These are phyloP conservation scores for Elephas maximus DNA, from an alignment of 2,113 vertebrate species.

Conservation along the genomic window DNA sequence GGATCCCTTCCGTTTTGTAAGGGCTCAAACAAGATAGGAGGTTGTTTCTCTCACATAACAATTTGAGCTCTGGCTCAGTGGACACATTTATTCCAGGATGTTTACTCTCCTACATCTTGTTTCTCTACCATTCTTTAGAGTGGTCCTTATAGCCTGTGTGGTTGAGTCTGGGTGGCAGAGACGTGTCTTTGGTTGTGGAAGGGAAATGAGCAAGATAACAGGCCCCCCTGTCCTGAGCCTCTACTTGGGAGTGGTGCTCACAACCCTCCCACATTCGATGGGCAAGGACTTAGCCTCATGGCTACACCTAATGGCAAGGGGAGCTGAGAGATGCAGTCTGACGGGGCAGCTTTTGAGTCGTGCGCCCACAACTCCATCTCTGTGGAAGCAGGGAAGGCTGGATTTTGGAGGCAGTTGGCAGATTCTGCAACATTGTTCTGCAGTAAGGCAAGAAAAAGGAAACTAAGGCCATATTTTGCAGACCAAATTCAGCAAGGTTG, in stretches of 20 bases:
- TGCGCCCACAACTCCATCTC: too few relatives aligned
- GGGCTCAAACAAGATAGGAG: neutral
- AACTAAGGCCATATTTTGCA: neutral
- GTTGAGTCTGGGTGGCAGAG: neutral
- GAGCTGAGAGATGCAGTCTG: too few relatives aligned
- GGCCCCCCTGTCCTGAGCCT: neutral
- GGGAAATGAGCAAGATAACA: neutral
- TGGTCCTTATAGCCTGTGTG: accelerated
- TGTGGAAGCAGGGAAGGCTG: neutral
- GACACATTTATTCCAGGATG: neutral
- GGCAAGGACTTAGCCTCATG: neutral
- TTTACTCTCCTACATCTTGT: neutral
- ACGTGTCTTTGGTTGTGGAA: neutral
- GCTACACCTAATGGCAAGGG: too few relatives aligned
- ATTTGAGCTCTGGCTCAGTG: accelerated
- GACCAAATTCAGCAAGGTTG: neutral
- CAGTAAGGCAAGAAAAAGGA: neutral
- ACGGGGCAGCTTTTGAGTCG: too few relatives aligned
- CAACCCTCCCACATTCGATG: neutral
- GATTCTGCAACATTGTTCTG: neutral
- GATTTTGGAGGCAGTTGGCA: neutral
- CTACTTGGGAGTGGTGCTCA: neutral
- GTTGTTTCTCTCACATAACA: neutral
- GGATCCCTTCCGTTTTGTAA: neutral
- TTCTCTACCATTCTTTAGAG: neutral